Percentiles rank a stretch among this genome's conserved stretches.
Conservation (phyloP, 2,113 vertebrate species). For the Phalacrocorax carbo region DNA sequence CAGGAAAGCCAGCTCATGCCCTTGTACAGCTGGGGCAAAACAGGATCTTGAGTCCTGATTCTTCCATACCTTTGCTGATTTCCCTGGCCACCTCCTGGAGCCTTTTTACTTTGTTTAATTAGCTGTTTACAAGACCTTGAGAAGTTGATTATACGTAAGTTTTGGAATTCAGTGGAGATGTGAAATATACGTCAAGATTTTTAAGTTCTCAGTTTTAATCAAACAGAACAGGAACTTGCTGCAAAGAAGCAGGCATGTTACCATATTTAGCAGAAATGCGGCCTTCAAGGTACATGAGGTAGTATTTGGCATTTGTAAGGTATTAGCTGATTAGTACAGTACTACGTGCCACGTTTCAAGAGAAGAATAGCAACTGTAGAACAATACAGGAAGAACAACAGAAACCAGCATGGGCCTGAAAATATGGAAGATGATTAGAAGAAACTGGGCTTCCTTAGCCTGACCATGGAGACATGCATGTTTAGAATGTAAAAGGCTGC, state of each 20-base stretch:
- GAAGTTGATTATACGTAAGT: not conserved
- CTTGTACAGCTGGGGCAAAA: not conserved
- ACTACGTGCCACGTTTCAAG: not conserved
- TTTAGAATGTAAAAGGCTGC: not conserved
- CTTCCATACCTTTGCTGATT: not conserved
- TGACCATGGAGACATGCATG: accelerated
- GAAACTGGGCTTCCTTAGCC: not conserved
- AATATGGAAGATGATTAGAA: not conserved
- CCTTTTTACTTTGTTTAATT: not conserved
- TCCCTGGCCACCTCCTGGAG: not conserved
- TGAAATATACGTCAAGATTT: not conserved
- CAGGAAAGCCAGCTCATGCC: not conserved
- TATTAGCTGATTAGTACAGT: not conserved
- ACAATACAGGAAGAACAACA: not conserved
- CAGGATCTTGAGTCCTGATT: not conserved
- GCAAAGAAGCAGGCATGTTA: not conserved
- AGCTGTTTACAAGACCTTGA: not conserved
- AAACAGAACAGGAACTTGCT: not conserved
- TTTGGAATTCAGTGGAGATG: not conserved
- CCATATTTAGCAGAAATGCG: not conserved
- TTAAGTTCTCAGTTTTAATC: not conserved
- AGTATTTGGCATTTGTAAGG: not conserved
- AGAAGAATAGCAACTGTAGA: not conserved
- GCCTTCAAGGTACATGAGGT: not conserved
- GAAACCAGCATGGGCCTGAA: not conserved